These are phyloP conservation scores for Urechis unicinctus DNA, from an alignment of 2,888 invertebrate genomes.

Conservation along the genomic window DNA sequence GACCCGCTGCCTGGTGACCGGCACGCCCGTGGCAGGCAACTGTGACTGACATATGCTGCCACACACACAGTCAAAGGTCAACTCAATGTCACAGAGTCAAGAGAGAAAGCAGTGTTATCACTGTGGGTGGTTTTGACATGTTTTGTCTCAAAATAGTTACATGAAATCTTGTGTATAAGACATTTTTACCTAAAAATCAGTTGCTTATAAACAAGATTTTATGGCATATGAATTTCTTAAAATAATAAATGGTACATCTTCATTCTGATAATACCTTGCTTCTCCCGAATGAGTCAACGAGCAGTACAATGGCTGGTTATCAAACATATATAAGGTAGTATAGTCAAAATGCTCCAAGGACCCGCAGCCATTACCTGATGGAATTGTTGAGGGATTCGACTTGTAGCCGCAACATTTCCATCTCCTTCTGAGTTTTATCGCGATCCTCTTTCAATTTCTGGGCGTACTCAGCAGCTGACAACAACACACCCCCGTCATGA, in stretches of 20 bases:
- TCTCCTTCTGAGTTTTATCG: conserved; percentile 79
- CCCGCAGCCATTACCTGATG: no score
- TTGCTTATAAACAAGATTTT: no score
- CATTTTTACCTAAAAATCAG: background rate
- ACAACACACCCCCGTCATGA: background rate
- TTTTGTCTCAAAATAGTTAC: no score
- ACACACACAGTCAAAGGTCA: background rate
- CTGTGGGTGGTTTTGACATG: no score
- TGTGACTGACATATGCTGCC: conserved; percentile 79
- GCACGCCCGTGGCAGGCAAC: conserved; percentile 91
- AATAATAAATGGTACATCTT: no score
- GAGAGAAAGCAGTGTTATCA: no score
- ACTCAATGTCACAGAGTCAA: background rate
- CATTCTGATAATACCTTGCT: no score
- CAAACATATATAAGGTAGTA: no score
- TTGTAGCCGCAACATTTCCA: conserved; percentile 77
- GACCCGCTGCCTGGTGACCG: conserved; percentile 80
- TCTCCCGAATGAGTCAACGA: no score
- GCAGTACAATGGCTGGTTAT: no score
- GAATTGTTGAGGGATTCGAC: conserved; percentile 85
- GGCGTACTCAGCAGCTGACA: conserved; percentile 75
- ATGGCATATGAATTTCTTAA: no score
- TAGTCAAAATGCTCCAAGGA: no score
- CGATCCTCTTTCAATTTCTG: conserved; percentile 80
- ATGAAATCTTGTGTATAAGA: background rate